Conservation (phyloP, 2,888 invertebrate species). For the Brachypterus glaber region DNA sequence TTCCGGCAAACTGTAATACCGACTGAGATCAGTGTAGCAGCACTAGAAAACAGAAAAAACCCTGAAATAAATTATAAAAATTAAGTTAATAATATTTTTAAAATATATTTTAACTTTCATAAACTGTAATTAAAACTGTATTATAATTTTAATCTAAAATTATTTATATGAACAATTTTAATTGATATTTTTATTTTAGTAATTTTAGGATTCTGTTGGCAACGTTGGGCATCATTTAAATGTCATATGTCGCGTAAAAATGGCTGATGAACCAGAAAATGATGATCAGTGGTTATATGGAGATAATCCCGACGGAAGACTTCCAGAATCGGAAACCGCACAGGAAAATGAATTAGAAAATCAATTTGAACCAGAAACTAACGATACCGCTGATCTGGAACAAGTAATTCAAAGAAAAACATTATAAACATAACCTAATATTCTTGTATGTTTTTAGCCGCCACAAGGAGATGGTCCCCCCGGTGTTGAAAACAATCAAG, state of each 20-base stretch:
- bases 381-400: constrained; percentile 31
- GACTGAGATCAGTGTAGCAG: constrained; percentile 5
- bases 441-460: constrained; percentile 16
- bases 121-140: too few relatives aligned
- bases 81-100: too few relatives aligned
- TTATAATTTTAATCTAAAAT: too few relatives aligned
- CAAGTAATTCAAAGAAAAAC: background rate
- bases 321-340: constrained; percentile 15
- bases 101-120: too few relatives aligned
- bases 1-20: constrained; percentile 13
- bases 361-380: constrained; percentile 25
- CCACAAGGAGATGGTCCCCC: constrained; percentile 23
- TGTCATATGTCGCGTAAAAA: constrained; percentile 31
- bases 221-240: too few relatives aligned
- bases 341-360: constrained; percentile 15
- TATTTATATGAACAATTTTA: too few relatives aligned
- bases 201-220: too few relatives aligned
- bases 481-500: constrained; percentile 28
- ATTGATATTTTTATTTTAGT: too few relatives aligned
- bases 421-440: constrained; percentile 15
- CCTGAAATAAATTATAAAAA: too few relatives aligned
- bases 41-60: too few relatives aligned
- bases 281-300: constrained; percentile 88
- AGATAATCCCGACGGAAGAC: constrained; percentile 52
- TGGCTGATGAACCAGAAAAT: constrained; percentile 60